Evolutionary conservation across 2,113 vertebrate genomes (phyloP).

Genomic region (Suricata suricatta): DNA sequence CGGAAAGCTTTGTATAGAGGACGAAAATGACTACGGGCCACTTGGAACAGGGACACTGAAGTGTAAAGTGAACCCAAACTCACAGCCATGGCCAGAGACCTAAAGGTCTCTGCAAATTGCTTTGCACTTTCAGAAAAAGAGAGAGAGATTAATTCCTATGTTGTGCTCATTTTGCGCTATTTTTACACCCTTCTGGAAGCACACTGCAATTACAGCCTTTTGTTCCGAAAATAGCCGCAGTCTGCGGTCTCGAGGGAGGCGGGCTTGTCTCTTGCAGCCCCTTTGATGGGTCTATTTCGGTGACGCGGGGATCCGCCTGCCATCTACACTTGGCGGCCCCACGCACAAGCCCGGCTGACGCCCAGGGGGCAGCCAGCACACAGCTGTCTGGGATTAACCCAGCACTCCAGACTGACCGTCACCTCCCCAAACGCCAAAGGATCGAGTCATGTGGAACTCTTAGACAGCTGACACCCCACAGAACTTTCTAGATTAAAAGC

Average conservation of each 20-base stretch:
- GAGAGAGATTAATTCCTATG: not conserved
- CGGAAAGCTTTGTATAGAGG: not conserved
- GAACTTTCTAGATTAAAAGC: not conserved
- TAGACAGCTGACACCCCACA: not conserved
- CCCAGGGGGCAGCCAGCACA: fast-evolving
- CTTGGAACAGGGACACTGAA: not conserved
- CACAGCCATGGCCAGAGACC: not conserved
- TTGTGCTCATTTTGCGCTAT: not conserved
- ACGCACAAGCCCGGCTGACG: not conserved
- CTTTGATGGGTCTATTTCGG: not conserved
- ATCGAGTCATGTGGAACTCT: not conserved
- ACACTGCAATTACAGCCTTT: constrained; percentile 54
- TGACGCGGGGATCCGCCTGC: not conserved
- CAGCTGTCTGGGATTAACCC: not conserved
- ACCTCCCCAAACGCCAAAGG: not conserved
- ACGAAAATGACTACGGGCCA: not conserved
- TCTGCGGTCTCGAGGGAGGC: not conserved
- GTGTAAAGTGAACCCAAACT: not conserved
- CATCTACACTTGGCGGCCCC: not conserved
- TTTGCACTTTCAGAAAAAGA: not conserved
- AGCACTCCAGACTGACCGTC: not conserved
- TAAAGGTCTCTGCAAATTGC: constrained; percentile 23
- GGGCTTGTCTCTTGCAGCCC: not conserved
- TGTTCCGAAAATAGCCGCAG: constrained; percentile 52
- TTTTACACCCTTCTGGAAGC: not conserved